Evolutionary conservation across 2,888 invertebrate species (phyloP).

Genomic region (Hermaeophaga mercurialis): DNA sequence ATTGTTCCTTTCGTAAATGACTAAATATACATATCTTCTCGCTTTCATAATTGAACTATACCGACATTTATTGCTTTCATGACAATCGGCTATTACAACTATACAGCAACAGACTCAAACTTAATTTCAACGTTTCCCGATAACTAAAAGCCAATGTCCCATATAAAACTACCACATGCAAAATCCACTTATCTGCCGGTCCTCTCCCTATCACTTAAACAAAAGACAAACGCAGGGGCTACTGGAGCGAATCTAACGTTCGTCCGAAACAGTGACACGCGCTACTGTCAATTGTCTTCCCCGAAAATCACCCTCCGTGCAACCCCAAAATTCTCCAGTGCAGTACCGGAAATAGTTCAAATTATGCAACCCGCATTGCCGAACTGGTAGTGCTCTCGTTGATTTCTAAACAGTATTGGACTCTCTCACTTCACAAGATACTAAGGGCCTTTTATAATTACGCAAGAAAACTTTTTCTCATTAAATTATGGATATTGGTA

Average conservation of each 20-base stretch:
- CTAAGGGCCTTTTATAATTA: no score
- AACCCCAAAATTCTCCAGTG: slow-evolving; percentile 45
- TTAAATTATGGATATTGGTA: no score
- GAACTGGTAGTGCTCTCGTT: slow-evolving; percentile 5
- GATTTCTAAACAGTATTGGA: neutral
- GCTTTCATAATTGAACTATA: no score
- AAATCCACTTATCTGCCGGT: slow-evolving; percentile 30
- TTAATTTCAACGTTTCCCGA: slow-evolving; percentile 8
- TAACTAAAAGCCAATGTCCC: slow-evolving; percentile 15
- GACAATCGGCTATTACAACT: neutral
- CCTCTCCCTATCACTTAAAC: slow-evolving; percentile 24
- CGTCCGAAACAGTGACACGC: slow-evolving; percentile 35
- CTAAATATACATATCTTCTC: no score
- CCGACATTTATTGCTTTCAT: neutral
- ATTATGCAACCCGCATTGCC: slow-evolving; percentile 22
- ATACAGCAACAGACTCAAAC: neutral
- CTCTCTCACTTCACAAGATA: no score
- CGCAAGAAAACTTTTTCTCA: no score
- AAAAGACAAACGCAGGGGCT: slow-evolving; percentile 29
- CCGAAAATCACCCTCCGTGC: slow-evolving; percentile 49
- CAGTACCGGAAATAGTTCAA: slow-evolving; percentile 35
- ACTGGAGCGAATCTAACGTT: slow-evolving; percentile 41
- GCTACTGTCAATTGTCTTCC: slow-evolving; percentile 39
- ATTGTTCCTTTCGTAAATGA: no score
- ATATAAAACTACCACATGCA: slow-evolving; percentile 23